Conservation (phyloP, 2,888 invertebrate genomes). For the Drosophila paramelanica region DNA sequence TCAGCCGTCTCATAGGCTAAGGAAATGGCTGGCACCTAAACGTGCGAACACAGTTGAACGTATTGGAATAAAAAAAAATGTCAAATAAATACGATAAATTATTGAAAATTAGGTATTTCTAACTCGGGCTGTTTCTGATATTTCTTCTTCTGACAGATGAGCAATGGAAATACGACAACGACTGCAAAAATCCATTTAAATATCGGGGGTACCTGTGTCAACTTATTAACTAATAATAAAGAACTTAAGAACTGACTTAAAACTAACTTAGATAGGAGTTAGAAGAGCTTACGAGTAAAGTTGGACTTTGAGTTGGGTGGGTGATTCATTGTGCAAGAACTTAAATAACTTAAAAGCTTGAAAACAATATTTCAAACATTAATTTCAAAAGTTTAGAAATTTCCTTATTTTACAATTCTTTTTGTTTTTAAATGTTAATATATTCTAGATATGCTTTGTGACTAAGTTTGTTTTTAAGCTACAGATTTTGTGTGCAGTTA, state of each 20-base stretch:
- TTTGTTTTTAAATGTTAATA: background rate
- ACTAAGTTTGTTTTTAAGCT: conserved; percentile 41
- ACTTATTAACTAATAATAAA: conserved; percentile 38
- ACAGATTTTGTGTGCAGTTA: conserved; percentile 69
- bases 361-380: conserved; percentile 18
- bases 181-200: conserved; percentile 19
- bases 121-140: conserved; percentile 3
- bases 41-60: conserved; percentile 55
- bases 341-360: conserved; percentile 26
- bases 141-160: background rate
- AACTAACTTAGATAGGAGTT: conserved; percentile 42
- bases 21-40: conserved; percentile 98
- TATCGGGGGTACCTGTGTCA: conserved; percentile 8
- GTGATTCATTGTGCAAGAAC: conserved; percentile 27
- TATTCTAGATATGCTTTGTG: conserved; percentile 23
- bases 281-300: conserved; percentile 30
- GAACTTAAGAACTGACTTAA: conserved; percentile 39
- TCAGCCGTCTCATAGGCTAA: conserved; percentile 99
- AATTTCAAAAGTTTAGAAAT: conserved; percentile 13
- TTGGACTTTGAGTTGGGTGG: conserved; percentile 19
- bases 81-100: conserved; percentile 74
- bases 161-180: conserved; percentile 26
- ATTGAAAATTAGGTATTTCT: conserved; percentile 42
- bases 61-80: conserved; percentile 62
- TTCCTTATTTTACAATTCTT: conserved; percentile 8